Conservation (phyloP, 2,113 vertebrate species). For the Herpailurus yagouaroundi region DNA sequence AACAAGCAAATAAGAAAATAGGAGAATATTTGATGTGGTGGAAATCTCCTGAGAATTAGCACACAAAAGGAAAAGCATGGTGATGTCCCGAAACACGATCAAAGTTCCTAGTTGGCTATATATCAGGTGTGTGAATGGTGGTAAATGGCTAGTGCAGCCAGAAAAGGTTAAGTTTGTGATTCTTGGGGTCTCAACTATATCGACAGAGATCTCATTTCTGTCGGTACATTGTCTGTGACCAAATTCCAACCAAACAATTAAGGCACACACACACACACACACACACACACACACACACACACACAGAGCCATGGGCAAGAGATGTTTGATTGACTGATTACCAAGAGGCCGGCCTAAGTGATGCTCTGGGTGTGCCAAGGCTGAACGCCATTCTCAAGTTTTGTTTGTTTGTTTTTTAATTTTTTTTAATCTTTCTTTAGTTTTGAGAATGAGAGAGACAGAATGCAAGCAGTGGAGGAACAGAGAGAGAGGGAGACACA, state of each 20-base stretch:
- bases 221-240: neutral
- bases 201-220: neutral
- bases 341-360: neutral
- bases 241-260: neutral
- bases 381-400: neutral
- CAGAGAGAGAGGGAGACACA: no score
- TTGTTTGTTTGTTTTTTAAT: no score
- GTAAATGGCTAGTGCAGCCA: neutral
- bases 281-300: neutral
- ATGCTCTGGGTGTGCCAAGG: neutral
- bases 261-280: rapidly evolving
- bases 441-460: no score
- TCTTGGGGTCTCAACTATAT: neutral
- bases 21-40: neutral
- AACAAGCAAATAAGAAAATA: neutral
- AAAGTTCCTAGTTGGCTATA: no score
- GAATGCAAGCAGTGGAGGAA: no score
- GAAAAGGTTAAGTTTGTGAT: neutral
- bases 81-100: neutral
- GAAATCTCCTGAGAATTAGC: neutral
- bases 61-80: neutral
- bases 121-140: neutral
- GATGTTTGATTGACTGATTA: no score
- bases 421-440: no score
- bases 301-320: neutral